Conservation (phyloP, 2,888 invertebrate genomes). For the Scrobipalpa atriplicella region DNA sequence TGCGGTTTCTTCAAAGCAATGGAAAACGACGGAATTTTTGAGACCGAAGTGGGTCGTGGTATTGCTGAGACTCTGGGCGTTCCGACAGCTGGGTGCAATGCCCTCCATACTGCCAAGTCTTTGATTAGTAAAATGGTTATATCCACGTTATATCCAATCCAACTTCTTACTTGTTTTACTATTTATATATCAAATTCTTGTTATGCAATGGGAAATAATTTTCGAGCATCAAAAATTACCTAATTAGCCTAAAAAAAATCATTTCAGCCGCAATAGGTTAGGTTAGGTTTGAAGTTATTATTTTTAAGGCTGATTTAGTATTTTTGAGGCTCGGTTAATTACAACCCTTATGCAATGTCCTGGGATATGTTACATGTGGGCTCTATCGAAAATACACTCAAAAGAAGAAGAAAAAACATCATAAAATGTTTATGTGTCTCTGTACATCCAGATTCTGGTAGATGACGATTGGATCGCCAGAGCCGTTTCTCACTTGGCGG, state of each 20-base stretch:
- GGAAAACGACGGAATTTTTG: slow-evolving; percentile 51
- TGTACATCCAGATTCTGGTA: slow-evolving; percentile 81
- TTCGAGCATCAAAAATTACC: too few species aligned
- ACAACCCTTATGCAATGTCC: too few species aligned
- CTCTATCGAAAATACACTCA: too few species aligned
- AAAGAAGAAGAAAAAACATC: neutral
- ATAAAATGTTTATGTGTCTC: neutral
- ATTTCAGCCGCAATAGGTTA: too few species aligned
- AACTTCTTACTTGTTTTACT: too few species aligned
- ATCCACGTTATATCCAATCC: slow-evolving; percentile 41
- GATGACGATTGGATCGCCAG: slow-evolving; percentile 89
- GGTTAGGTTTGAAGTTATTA: too few species aligned
- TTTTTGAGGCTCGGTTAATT: too few species aligned
- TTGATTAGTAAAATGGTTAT: slow-evolving; percentile 59
- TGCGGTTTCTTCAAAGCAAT: slow-evolving; percentile 59
- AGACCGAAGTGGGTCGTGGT: slow-evolving; percentile 39
- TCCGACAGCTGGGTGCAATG: slow-evolving; percentile 55
- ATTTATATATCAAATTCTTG: too few species aligned
- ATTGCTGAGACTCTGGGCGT: slow-evolving; percentile 50
- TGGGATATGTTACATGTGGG: too few species aligned
- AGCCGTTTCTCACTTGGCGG: slow-evolving; percentile 87
- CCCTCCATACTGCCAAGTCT: slow-evolving; percentile 57
- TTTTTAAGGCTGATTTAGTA: too few species aligned
- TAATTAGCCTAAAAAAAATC: too few species aligned
- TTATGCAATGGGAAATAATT: too few species aligned